Evolutionary conservation across 2,113 vertebrate species (phyloP).

Genomic region (Anseranas semipalmata): DNA sequence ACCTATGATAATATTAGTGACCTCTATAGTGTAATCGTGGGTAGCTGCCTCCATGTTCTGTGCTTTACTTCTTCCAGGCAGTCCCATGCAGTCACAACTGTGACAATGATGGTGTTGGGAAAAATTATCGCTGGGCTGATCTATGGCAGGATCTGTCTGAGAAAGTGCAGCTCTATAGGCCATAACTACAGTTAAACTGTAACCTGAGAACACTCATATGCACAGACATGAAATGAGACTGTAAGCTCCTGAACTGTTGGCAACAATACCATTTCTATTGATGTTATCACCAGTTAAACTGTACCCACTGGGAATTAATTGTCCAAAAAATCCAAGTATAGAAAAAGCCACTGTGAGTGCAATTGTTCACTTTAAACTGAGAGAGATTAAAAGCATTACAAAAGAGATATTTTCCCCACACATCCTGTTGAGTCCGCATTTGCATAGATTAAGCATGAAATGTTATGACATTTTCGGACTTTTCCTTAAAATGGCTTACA

Average conservation of each 20-base stretch:
- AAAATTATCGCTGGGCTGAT: background rate
- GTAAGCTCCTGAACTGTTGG: background rate
- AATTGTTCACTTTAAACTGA: background rate
- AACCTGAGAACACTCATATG: background rate
- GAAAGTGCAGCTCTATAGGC: background rate
- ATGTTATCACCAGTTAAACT: slow-evolving; percentile 6
- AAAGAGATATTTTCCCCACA: background rate
- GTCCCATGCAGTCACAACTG: background rate
- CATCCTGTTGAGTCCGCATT: background rate
- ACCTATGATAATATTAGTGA: background rate
- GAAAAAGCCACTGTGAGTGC: background rate
- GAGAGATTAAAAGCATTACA: background rate
- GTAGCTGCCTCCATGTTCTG: background rate
- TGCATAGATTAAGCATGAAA: slow-evolving; percentile 43
- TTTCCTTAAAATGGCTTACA: slow-evolving; percentile 21
- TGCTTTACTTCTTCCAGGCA: background rate
- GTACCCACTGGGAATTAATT: background rate
- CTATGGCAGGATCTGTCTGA: background rate
- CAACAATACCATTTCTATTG: background rate
- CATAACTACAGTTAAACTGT: background rate
- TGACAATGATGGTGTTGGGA: background rate
- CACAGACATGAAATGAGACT: background rate
- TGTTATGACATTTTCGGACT: slow-evolving; percentile 46
- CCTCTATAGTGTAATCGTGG: background rate
- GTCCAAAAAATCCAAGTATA: background rate